These are phyloP conservation scores for Dunckerocampus dactyliophorus DNA, from an alignment of 2,113 vertebrate species.

Conservation along the genomic window DNA sequence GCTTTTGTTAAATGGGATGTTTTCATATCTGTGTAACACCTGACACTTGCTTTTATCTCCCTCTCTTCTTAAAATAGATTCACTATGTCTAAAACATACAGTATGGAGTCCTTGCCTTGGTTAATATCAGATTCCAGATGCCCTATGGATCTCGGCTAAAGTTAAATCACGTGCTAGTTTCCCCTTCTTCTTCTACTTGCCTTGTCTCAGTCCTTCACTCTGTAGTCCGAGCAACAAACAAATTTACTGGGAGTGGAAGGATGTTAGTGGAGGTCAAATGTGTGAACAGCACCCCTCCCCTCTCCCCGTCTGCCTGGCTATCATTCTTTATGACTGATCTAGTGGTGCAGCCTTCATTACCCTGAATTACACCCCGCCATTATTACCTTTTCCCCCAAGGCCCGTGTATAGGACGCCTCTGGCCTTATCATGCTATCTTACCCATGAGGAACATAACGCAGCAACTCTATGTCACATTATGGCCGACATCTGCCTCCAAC, in stretches of 20 bases:
- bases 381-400: slow-evolving; percentile 63
- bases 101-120: slow-evolving; percentile 11
- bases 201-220: slow-evolving; percentile 8
- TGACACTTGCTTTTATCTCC: slow-evolving; percentile 19
- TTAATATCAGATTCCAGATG: slow-evolving; percentile 45
- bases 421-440: slow-evolving; percentile 66
- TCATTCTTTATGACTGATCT: slow-evolving; percentile 70
- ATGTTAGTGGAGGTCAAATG: slow-evolving; percentile 67
- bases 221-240: slow-evolving; percentile 41
- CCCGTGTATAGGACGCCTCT: slow-evolving; percentile 36
- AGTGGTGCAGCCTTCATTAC: slow-evolving; percentile 69
- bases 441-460: slow-evolving; percentile 53
- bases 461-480: slow-evolving; percentile 40
- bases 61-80: background rate
- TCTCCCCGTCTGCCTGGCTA: slow-evolving; percentile 46
- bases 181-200: slow-evolving; percentile 33
- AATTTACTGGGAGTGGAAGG: slow-evolving; percentile 65
- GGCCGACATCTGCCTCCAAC: slow-evolving; percentile 66
- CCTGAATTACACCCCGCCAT: slow-evolving; percentile 65
- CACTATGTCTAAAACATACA: background rate
- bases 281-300: slow-evolving; percentile 40
- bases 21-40: slow-evolving; percentile 25
- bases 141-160: slow-evolving; percentile 34
- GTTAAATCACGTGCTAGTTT: slow-evolving; percentile 25
- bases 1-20: slow-evolving; percentile 1